Conservation (phyloP, 2,797 vertebrate species). For the Vipera latastei region DNA sequence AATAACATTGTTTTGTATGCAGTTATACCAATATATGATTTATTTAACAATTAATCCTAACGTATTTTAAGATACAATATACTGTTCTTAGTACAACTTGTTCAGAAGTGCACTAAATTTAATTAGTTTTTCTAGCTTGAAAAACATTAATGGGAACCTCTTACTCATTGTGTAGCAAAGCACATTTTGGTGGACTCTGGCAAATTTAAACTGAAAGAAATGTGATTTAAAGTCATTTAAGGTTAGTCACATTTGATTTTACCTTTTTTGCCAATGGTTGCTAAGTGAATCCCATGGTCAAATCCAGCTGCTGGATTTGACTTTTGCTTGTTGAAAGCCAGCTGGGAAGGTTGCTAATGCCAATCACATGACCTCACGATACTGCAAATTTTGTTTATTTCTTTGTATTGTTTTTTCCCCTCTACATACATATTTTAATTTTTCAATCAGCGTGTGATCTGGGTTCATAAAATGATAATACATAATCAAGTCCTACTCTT, state of each 20-base stretch:
- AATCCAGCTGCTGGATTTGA: neutral
- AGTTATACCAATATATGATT: slow-evolving; percentile 27
- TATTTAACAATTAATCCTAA: neutral
- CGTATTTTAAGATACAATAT: neutral
- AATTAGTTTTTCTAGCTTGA: neutral
- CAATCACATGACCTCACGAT: neutral
- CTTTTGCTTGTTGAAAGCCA: neutral
- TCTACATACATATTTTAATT: too few relatives aligned
- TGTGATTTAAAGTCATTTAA: neutral
- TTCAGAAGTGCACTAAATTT: neutral
- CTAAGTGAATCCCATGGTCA: neutral
- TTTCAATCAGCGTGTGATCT: too few relatives aligned
- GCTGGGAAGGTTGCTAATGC: neutral
- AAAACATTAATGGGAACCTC: neutral
- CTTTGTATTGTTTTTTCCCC: too few relatives aligned
- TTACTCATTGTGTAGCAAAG: neutral
- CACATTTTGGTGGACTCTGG: neutral
- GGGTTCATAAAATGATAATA: too few relatives aligned
- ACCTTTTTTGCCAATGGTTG: neutral
- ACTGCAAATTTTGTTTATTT: neutral
- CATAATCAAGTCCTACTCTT: too few relatives aligned
- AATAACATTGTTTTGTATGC: slow-evolving; percentile 13
- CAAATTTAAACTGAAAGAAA: neutral
- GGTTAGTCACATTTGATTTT: neutral
- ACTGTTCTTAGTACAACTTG: neutral